Evolutionary conservation across 2,888 invertebrate genomes (phyloP).

Genomic region (Bedellia somnulentella): DNA sequence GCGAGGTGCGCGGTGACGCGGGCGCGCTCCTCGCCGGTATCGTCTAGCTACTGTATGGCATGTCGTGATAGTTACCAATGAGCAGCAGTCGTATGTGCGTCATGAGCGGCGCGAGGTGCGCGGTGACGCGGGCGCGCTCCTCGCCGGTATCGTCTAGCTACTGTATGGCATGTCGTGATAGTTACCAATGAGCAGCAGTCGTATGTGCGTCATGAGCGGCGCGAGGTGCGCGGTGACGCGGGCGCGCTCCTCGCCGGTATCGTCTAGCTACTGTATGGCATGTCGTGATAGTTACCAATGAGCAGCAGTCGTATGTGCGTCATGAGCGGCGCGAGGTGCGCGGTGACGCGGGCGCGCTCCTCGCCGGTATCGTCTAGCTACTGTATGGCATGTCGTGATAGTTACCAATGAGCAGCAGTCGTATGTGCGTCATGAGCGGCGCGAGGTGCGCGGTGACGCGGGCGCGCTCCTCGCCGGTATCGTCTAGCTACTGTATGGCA

Average conservation of each 20-base stretch:
- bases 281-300: no score
- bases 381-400: no score
- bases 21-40: conserved; percentile 87
- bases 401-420: conserved; percentile 80
- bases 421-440: conserved; percentile 89
- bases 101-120: conserved; percentile 86
- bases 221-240: conserved; percentile 84
- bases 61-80: no score
- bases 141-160: no score
- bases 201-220: conserved; percentile 89
- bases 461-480: conserved; percentile 87
- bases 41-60: no score
- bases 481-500: no score
- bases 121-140: conserved; percentile 83
- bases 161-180: no score
- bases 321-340: conserved; percentile 86
- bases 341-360: conserved; percentile 83
- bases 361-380: no score
- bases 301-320: conserved; percentile 84
- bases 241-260: conserved; percentile 87
- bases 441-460: conserved; percentile 84
- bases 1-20: conserved; percentile 84
- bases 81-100: conserved; percentile 84
- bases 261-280: no score
- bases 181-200: conserved; percentile 80